Evolutionary conservation across 2,113 vertebrate species (phyloP), one percentile per base, ranked within the genome.

Genomic region (Myiozetetes cayanensis): DNA sequence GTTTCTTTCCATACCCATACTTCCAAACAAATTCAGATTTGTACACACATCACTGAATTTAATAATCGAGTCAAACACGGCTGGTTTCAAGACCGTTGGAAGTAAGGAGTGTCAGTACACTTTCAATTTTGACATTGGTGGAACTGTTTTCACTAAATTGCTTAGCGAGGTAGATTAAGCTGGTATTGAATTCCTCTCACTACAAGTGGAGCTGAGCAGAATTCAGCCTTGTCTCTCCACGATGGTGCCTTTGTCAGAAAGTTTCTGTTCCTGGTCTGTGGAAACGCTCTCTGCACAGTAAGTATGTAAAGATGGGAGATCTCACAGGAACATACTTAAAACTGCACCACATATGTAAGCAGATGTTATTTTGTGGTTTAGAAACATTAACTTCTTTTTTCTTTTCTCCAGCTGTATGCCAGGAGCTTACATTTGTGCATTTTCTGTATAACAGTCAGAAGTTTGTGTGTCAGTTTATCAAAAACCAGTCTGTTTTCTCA

Each of bases 311-410:
- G 87, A 96, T 75, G 79, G 44, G 44, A 91, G 46, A 67, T 83
- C 53, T 87, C 50, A 71, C 27, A 93, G 61, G 68, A 80, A 52
- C 28, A 9, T 67, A 58, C 28, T 93, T 90, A 59, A 91, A 95
- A 91, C 88, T 94, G 68, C 37, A 80, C 65, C 70, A 49, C 76
- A 75, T 83, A 78, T 93, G 63, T 90, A 84, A 91, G 79, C 79
- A 93, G 93, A 96, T 92, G 87, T 72, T 91, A 66, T 74, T 95
- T 63, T 92, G 88, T 86, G 87, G 92, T 84, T 94, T 89, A 59
- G 63, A 80, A 90, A 86, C 43, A 77, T 73, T 52, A 47, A 25
- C 22, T 49, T 46, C 2, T 50, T 37, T 70, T 58, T 92, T 58
- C 62, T 76, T 44, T 22, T 1, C 33, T 77, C n/a, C 89, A 95